A percentile compares a stretch with the other conserved stretches of the same genome.
phyloP scores from a whole-genome alignment of 2,113 vertebrate species.

The Tamias sibiricus region DNA sequence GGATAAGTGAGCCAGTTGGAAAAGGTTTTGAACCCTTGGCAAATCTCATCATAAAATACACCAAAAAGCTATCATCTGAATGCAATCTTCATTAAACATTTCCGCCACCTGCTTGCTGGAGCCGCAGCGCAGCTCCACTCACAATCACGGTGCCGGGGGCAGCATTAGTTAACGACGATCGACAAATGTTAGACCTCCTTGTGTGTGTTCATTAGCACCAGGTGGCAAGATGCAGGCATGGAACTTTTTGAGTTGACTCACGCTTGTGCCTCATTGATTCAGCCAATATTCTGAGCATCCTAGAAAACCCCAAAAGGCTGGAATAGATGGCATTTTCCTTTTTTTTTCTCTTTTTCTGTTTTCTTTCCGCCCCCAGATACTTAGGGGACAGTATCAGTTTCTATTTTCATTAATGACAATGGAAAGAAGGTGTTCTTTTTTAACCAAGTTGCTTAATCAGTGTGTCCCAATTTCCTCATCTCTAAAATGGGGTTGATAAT shows the following conservation, averaged over 20 bases:
- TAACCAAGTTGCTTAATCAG: neutral
- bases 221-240: neutral
- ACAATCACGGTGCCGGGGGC: neutral
- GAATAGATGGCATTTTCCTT: neutral
- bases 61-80: slow-evolving; percentile 36
- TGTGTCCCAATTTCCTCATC: neutral
- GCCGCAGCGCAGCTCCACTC: neutral
- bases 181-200: slow-evolving; percentile 11
- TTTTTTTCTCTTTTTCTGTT: neutral
- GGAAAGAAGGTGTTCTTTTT: neutral
- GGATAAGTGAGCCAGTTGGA: slow-evolving; percentile 41
- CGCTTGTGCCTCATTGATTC: neutral
- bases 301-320: neutral
- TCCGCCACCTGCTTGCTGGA: slow-evolving; percentile 51
- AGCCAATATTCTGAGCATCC: neutral
- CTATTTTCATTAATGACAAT: neutral
- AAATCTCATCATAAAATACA: slow-evolving; percentile 34
- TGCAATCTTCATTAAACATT: slow-evolving; percentile 53
- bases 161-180: slow-evolving; percentile 9
- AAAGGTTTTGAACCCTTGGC: slow-evolving; percentile 46
- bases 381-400: neutral
- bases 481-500: neutral
- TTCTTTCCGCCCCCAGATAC: neutral
- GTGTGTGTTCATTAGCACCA: neutral
- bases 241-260: neutral